Conservation (phyloP, 2,888 invertebrate species). For the Dichetophora obliterata region DNA sequence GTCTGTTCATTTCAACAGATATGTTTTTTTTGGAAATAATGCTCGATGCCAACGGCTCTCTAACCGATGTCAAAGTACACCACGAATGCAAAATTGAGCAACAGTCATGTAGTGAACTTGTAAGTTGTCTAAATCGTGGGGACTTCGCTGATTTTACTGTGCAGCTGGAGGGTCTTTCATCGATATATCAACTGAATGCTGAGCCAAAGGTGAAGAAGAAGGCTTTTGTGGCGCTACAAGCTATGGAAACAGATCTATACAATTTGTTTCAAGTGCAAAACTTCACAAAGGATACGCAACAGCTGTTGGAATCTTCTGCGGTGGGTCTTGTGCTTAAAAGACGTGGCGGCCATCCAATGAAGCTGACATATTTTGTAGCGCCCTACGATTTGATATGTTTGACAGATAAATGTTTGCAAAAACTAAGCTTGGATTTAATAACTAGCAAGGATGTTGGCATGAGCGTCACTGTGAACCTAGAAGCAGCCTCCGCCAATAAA, state of each 20-base stretch:
- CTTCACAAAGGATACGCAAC: constrained; percentile 76
- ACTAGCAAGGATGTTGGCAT: constrained; percentile 81
- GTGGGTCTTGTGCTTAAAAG: constrained; percentile 88
- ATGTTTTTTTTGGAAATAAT: constrained; percentile 96
- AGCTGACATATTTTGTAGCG: constrained; percentile 92
- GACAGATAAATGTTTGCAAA: constrained; percentile 79
- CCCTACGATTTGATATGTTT: constrained; percentile 91
- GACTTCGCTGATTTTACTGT: constrained; percentile 93
- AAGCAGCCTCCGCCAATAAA: constrained; percentile 86
- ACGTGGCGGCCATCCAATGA: constrained; percentile 92
- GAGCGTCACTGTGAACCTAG: constrained; percentile 90
- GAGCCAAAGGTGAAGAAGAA: constrained; percentile 96
- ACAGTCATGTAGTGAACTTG: constrained; percentile 90
- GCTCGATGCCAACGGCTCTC: constrained; percentile 84
- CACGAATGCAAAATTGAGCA: constrained; percentile 89
- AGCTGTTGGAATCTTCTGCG: constrained; percentile 87
- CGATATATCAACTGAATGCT: constrained; percentile 93
- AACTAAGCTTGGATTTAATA: constrained; percentile 82
- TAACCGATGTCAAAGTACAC: constrained; percentile 91
- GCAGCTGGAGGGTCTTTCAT: constrained; percentile 91
- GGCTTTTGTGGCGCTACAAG: constrained; percentile 92
- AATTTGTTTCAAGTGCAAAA: constrained; percentile 84
- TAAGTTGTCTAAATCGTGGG: constrained; percentile 84
- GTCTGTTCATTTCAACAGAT: constrained; percentile 92
- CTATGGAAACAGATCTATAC: constrained; percentile 90